These are phyloP conservation scores for Nibea coibor DNA, from an alignment of 2,113 vertebrate genomes.

Conservation along the genomic window DNA sequence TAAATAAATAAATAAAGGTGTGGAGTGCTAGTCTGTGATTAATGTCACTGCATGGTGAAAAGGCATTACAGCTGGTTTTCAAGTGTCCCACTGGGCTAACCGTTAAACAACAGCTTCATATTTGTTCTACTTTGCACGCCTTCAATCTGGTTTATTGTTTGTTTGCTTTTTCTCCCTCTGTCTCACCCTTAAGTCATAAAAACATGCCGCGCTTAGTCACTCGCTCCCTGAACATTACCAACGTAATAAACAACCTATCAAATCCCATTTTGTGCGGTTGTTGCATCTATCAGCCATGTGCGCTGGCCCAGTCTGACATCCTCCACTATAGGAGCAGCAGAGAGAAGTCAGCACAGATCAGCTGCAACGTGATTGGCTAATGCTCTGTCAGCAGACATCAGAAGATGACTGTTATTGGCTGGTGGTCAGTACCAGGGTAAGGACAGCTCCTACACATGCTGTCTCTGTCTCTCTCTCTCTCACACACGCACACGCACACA, in stretches of 20 bases:
- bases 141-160: neutral
- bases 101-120: neutral
- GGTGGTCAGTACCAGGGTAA: slow-evolving; percentile 73
- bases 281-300: slow-evolving; percentile 37
- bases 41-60: neutral
- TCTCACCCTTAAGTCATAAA: slow-evolving; percentile 11
- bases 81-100: neutral
- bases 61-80: neutral
- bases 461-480: neutral
- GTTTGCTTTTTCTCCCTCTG: neutral
- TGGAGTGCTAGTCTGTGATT: neutral
- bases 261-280: neutral
- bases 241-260: slow-evolving; percentile 19
- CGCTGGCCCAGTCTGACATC: slow-evolving; percentile 34
- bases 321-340: slow-evolving; percentile 60
- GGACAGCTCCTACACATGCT: slow-evolving; percentile 73
- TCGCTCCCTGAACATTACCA: neutral
- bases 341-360: slow-evolving; percentile 85
- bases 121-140: neutral
- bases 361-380: slow-evolving; percentile 88
- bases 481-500: neutral
- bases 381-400: slow-evolving; percentile 97
- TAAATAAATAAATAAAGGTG: slow-evolving; percentile 3
- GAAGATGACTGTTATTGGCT: slow-evolving; percentile 91
- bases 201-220: slow-evolving; percentile 8